phyloP scores from a whole-genome alignment of 2,113 vertebrate species.

The Nanorana parkeri region DNA sequence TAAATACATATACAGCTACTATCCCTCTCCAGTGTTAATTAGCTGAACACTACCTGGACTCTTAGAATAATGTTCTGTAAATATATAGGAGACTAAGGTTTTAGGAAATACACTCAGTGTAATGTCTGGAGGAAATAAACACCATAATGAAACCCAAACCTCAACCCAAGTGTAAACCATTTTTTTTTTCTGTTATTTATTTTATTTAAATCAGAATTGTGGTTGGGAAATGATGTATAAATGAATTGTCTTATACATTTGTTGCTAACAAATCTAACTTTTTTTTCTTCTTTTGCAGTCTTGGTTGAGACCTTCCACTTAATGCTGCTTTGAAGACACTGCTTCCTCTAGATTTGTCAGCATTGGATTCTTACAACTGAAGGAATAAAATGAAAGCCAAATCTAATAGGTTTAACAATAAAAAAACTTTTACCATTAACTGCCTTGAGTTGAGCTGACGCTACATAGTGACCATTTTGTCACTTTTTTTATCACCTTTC shows the following conservation, averaged over 20 bases:
- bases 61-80: too few species aligned
- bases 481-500: constrained; percentile 49
- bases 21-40: too few species aligned
- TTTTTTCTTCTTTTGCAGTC: constrained; percentile 64
- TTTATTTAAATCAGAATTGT: background rate
- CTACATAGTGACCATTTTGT: constrained; percentile 20
- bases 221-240: background rate
- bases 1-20: too few species aligned
- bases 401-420: constrained; percentile 27
- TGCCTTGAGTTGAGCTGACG: constrained; percentile 46
- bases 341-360: constrained; percentile 42
- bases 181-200: too few species aligned
- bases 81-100: too few species aligned
- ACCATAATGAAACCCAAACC: too few species aligned
- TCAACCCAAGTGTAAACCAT: too few species aligned
- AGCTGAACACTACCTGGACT: too few species aligned
- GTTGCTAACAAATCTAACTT: background rate
- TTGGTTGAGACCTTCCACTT: constrained; percentile 72
- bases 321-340: constrained; percentile 57
- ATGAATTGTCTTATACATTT: background rate
- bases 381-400: constrained; percentile 22
- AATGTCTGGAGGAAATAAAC: too few species aligned
- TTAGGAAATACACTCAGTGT: too few species aligned
- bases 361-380: background rate
- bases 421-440: constrained; percentile 43